phyloP scores from a whole-genome alignment of 2,113 vertebrate genomes.

The Columbina picui region DNA sequence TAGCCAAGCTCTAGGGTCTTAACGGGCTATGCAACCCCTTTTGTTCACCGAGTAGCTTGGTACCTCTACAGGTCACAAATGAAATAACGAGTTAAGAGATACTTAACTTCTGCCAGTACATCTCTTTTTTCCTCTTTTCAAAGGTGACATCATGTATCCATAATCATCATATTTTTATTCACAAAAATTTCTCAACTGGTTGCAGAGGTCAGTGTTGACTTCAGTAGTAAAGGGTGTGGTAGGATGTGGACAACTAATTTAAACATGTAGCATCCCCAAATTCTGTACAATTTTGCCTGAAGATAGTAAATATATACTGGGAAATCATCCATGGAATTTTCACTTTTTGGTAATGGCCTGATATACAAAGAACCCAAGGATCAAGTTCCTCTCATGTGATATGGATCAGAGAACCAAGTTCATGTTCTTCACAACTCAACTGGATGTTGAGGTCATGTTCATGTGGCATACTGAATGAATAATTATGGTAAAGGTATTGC shows the following conservation, averaged over 20 bases:
- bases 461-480: neutral
- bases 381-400: neutral
- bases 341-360: neutral
- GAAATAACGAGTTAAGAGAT: neutral
- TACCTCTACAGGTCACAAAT: neutral
- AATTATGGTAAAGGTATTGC: neutral
- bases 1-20: neutral
- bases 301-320: neutral
- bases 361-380: neutral
- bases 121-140: neutral
- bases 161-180: neutral
- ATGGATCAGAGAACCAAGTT: neutral
- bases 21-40: fast-evolving
- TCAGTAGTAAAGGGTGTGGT: neutral
- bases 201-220: neutral
- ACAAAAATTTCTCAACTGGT: neutral
- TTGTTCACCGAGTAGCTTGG: neutral
- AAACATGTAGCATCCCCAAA: neutral
- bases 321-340: neutral
- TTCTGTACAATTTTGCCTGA: neutral
- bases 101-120: neutral
- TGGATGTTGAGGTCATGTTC: neutral
- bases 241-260: neutral
- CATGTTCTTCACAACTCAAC: neutral
- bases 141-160: neutral